phyloP scores from a whole-genome alignment of 1,140 invertebrate species.

The Polypedilum vanderplanki region DNA sequence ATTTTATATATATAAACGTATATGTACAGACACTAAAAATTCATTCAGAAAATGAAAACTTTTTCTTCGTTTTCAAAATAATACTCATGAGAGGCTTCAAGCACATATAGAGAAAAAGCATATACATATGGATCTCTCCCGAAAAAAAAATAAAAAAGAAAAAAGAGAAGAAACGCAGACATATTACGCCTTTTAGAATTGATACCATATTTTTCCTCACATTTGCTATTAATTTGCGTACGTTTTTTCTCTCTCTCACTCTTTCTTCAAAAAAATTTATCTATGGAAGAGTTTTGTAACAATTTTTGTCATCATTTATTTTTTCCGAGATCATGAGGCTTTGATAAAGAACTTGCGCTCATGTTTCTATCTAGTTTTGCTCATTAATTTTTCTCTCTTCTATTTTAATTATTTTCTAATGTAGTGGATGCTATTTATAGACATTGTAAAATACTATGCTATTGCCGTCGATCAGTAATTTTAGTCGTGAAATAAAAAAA shows the following conservation, averaged over 20 bases:
- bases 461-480: conserved; percentile 30
- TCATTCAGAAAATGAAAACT: conserved; percentile 19
- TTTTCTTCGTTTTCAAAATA: background rate
- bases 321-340: background rate
- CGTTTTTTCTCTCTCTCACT: no score
- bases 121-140: no score
- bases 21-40: background rate
- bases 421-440: background rate
- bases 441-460: background rate
- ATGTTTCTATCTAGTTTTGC: background rate
- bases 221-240: no score
- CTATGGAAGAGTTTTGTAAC: no score
- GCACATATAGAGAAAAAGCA: background rate
- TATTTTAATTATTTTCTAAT: background rate
- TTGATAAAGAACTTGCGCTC: background rate
- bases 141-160: no score
- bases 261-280: no score
- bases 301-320: no score
- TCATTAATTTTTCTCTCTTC: background rate
- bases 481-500: no score
- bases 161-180: no score
- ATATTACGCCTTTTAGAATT: no score
- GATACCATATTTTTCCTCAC: no score
- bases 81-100: background rate
- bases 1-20: background rate